Evolutionary conservation across 2,113 vertebrate species (phyloP), one percentile per base, ranked within the genome.

Genomic region (Mesocricetus auratus): DNA sequence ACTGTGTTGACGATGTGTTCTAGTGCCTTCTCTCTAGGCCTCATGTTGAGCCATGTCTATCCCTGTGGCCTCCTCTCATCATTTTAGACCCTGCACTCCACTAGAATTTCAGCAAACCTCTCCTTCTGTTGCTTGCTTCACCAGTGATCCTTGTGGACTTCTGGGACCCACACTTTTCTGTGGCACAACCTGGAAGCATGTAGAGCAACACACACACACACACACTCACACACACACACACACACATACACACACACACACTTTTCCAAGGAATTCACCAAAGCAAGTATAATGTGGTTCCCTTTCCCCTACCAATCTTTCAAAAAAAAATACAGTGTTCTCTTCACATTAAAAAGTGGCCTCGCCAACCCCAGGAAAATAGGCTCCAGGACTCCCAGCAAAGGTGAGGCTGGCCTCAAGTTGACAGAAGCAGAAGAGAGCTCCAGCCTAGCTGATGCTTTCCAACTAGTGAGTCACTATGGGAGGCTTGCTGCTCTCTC

Each of bases 221-320:
- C 33, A 11, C 19, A 0, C 11, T 4, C 17, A 16, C 78, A 36
- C 26, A 1, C 12, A 1, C 13, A 1, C 29, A 21, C 66, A 12
- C 62, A 29, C 17, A 12, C 31, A 10, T n/a, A 5, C 66, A 33
- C 16, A 31, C 66, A 33, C 9, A 17, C 53, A 56, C 31, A 0
- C 60, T 81, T 39, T 39, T 64, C 24, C 45, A 12, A 66, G 66
- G 26, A 45, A 31, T 33, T 42, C n/a, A 26, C 24, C 73, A 66
- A 12, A 69, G n/a, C 87, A 60, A 89, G 53, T 22, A 5, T 11
- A 36, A 3, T 8, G 1, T 11, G 21, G 19, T 53, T 36, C 31
- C 12, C 68, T 17, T 26, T n/a, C 10, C 31, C 29, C 78, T 15
- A 7, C 9, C 0, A 5, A 33, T n/a, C 50, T 71, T 42, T 58